phyloP scores from a whole-genome alignment of 2,797 vertebrate species.

The Euthynnus affinis region DNA sequence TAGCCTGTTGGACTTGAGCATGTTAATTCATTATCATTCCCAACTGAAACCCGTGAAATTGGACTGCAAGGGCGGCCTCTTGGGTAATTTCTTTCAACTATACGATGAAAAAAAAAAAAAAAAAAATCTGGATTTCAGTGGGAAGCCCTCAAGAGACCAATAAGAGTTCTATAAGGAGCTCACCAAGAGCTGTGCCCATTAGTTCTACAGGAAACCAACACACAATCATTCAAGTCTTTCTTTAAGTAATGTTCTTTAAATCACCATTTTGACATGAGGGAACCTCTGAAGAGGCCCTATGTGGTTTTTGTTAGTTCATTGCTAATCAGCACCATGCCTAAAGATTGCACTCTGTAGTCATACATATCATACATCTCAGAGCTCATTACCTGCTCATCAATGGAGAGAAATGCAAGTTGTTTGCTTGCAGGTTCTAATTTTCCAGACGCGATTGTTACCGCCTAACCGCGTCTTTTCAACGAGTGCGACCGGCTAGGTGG shows the following conservation, averaged over 20 bases:
- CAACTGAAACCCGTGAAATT: background rate
- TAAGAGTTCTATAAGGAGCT: conserved; percentile 1
- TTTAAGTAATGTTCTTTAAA: conserved; percentile 18
- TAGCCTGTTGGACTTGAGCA: background rate
- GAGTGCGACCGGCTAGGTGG: conserved; percentile 21
- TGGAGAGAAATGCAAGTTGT: background rate
- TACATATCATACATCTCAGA: background rate
- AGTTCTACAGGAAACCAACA: background rate
- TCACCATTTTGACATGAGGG: background rate
- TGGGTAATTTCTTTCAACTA: background rate
- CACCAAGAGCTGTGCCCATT: background rate
- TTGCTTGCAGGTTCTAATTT: conserved; percentile 22
- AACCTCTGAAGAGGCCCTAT: background rate
- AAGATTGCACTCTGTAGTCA: conserved; percentile 2
- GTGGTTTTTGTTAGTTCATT: background rate
- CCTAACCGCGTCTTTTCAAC: background rate
- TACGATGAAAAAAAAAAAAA: background rate
- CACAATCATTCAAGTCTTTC: background rate
- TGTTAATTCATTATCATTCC: background rate
- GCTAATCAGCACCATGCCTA: background rate
- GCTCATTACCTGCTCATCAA: background rate
- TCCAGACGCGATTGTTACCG: conserved; percentile 1
- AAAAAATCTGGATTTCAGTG: background rate
- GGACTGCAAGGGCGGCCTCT: background rate
- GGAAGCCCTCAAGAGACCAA: conserved; percentile 5